Evolutionary conservation across 2,113 vertebrate genomes (phyloP).

Genomic region (Semnopithecus entellus): DNA sequence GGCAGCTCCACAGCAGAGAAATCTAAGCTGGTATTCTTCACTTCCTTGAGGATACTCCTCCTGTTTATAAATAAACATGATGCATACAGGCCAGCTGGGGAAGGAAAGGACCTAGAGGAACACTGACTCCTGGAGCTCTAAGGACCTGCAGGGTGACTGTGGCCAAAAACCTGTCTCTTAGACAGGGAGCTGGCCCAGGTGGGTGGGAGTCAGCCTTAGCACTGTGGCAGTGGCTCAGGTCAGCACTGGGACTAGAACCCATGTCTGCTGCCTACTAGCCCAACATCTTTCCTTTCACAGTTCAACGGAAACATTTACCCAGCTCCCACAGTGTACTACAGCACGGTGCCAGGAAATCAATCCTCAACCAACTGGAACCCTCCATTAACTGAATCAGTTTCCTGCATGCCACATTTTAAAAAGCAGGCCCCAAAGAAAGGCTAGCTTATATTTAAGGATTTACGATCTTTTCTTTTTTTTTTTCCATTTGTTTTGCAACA

Average conservation of each 20-base stretch:
- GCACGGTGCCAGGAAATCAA: conserved; percentile 22
- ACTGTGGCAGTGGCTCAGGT: background rate
- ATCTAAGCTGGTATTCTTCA: conserved; percentile 24
- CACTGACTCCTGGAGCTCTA: background rate
- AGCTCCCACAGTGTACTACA: background rate
- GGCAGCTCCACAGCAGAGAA: background rate
- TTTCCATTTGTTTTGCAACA: conserved; percentile 33
- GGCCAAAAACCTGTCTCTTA: background rate
- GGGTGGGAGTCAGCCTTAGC: background rate
- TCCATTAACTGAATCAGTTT: conserved; percentile 8
- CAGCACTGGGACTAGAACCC: background rate
- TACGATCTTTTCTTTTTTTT: background rate
- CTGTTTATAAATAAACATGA: conserved; percentile 30
- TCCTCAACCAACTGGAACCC: background rate
- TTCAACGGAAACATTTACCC: background rate
- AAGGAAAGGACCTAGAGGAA: background rate
- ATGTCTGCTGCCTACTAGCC: background rate
- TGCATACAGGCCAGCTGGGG: background rate
- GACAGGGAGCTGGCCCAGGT: rapidly evolving
- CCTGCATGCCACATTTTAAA: conserved; percentile 21
- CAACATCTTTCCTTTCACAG: background rate
- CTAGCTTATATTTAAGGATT: conserved; percentile 37
- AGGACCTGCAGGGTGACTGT: background rate
- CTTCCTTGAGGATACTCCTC: background rate
- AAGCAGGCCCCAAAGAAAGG: conserved; percentile 30